Evolutionary conservation across 2,113 vertebrate genomes (phyloP).

Genomic region (Petaurus breviceps): DNA sequence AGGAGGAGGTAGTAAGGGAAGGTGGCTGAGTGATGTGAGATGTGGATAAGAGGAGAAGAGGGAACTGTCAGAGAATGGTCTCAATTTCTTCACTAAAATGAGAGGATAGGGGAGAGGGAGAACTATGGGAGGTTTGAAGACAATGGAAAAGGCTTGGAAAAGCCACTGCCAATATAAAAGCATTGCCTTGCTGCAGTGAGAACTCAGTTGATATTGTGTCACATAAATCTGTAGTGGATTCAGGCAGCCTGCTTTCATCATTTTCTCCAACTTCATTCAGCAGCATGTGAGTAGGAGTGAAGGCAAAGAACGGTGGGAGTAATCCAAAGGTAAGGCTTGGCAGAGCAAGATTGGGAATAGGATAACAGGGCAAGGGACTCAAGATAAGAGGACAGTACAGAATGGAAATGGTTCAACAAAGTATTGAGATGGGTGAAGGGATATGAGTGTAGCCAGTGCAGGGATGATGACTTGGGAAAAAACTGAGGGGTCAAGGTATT

Average conservation of each 20-base stretch:
- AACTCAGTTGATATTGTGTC: not conserved
- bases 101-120: too few relatives aligned
- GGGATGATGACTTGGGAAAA: not conserved
- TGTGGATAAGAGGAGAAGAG: not conserved
- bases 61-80: not conserved
- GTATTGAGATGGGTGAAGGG: not conserved
- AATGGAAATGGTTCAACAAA: not conserved
- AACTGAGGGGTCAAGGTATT: not conserved
- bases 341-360: too few relatives aligned
- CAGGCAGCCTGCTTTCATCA: too few relatives aligned
- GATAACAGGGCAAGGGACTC: too few relatives aligned
- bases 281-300: too few relatives aligned
- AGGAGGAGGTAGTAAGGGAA: not conserved
- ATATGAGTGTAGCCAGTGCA: not conserved
- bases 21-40: not conserved
- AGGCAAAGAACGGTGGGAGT: too few relatives aligned
- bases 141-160: not conserved
- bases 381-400: not conserved
- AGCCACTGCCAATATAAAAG: not conserved
- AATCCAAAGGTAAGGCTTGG: too few relatives aligned
- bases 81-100: not conserved
- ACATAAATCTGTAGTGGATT: not conserved
- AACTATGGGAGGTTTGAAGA: not conserved
- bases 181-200: not conserved
- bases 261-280: too few relatives aligned